A percentile compares a stretch with the other conserved stretches of the same genome.
These are phyloP conservation scores for Oophaga sylvatica DNA, from an alignment of 2,797 vertebrate species.

Conservation along the genomic window DNA sequence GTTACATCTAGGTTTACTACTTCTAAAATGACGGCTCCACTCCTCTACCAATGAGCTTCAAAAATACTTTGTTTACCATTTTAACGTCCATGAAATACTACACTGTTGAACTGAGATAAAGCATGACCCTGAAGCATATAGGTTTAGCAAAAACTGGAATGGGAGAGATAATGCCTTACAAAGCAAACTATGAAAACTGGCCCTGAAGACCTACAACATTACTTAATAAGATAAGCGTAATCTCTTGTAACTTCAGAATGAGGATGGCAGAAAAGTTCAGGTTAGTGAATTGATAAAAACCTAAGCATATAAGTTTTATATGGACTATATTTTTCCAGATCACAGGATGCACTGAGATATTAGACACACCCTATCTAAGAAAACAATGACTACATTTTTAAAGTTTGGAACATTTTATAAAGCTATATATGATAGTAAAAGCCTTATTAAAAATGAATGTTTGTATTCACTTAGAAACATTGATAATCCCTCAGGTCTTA, in stretches of 20 bases:
- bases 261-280: neutral
- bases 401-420: too few species aligned
- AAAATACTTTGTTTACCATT: slow-evolving; percentile 4
- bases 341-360: neutral
- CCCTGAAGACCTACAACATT: slow-evolving; percentile 20
- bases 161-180: slow-evolving; percentile 23
- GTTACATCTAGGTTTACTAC: neutral
- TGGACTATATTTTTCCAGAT: neutral
- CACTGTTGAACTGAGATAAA: slow-evolving; percentile 23
- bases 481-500: too few species aligned
- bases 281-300: neutral
- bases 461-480: too few species aligned
- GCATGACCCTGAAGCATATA: slow-evolving; percentile 28
- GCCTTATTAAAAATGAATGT: too few species aligned
- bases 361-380: neutral
- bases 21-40: neutral
- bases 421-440: too few species aligned
- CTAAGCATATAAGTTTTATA: neutral
- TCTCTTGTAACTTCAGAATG: neutral
- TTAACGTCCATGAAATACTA: slow-evolving; percentile 2
- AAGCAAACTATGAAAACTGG: slow-evolving; percentile 21
- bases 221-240: neutral
- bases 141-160: slow-evolving; percentile 6
- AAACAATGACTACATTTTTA: neutral
- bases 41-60: neutral